These are phyloP conservation scores for Lagodon rhomboides DNA, from an alignment of 2,797 vertebrate genomes.

Conservation along the genomic window DNA sequence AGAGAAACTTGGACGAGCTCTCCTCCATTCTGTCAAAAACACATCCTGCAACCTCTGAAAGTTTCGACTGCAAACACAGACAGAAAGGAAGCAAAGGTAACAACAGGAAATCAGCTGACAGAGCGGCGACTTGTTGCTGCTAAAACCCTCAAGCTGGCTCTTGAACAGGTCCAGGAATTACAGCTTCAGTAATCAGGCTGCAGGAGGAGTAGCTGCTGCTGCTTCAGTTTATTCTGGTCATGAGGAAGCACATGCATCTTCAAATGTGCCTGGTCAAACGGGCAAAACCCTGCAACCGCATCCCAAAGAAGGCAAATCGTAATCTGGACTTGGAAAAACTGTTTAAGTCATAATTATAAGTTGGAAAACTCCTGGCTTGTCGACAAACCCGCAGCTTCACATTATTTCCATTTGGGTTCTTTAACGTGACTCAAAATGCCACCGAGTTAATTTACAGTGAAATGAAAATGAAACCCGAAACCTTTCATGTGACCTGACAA, in stretches of 20 bases:
- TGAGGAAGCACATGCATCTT: not conserved
- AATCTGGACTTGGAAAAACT: slow-evolving; percentile 54
- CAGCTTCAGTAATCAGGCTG: not conserved
- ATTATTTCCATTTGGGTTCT: slow-evolving; percentile 46
- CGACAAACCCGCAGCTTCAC: slow-evolving; percentile 49
- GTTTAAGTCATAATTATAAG: slow-evolving; percentile 55
- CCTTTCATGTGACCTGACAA: not conserved
- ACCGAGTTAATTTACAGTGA: slow-evolving; percentile 19
- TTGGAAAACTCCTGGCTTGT: slow-evolving; percentile 32
- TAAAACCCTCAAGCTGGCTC: not conserved
- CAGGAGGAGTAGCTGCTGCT: not conserved
- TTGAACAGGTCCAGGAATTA: not conserved
- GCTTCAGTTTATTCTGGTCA: slow-evolving; percentile 5
- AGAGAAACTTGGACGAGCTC: not conserved
- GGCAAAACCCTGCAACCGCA: slow-evolving; percentile 31
- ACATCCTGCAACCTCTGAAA: not conserved
- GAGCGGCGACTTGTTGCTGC: not conserved
- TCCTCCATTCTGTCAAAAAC: not conserved
- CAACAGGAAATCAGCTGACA: slow-evolving; percentile 4
- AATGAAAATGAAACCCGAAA: slow-evolving; percentile 28
- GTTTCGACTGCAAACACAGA: not conserved
- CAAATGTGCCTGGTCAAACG: slow-evolving; percentile 13
- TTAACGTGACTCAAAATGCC: not conserved
- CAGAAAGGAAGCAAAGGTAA: slow-evolving; percentile 9
- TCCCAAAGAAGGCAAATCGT: slow-evolving; percentile 35